These are phyloP conservation scores for Thymallus thymallus DNA, from an alignment of 2,113 vertebrate species.

Conservation along the genomic window DNA sequence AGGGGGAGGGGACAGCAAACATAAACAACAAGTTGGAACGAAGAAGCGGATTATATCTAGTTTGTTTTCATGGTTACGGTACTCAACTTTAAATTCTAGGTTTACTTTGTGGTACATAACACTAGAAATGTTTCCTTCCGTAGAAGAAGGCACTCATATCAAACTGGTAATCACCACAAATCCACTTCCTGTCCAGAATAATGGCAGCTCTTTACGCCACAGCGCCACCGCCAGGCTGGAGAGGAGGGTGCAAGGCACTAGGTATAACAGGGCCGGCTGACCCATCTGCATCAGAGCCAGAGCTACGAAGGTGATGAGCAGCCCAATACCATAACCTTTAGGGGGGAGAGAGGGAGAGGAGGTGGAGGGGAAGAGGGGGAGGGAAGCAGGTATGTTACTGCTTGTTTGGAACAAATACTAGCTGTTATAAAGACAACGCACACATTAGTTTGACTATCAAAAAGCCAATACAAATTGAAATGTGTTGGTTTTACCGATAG, in stretches of 20 bases:
- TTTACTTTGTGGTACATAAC: slow-evolving; percentile 72
- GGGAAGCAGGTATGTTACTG: not conserved
- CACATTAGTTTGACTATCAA: no score
- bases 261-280: slow-evolving; percentile 92
- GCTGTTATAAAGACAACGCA: not conserved
- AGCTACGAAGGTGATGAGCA: slow-evolving; percentile 93
- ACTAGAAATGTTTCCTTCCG: slow-evolving; percentile 62
- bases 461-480: no score
- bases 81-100: slow-evolving; percentile 89
- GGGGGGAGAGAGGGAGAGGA: not conserved
- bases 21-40: slow-evolving; percentile 54
- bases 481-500: slow-evolving; percentile 78
- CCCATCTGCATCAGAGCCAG: slow-evolving; percentile 92
- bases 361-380: not conserved
- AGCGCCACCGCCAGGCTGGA: slow-evolving; percentile 87
- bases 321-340: slow-evolving; percentile 89
- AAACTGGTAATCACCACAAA: slow-evolving; percentile 99
- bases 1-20: slow-evolving; percentile 21
- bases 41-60: slow-evolving; percentile 26
- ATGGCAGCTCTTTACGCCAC: slow-evolving; percentile 86
- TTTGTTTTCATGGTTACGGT: slow-evolving; percentile 67
- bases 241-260: slow-evolving; percentile 95
- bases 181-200: slow-evolving; percentile 97
- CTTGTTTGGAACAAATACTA: not conserved
- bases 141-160: slow-evolving; percentile 85